Evolutionary conservation across 2,797 vertebrate genomes (phyloP), one percentile per base, ranked within the genome.

Genomic region (Apogon hyalosoma): DNA sequence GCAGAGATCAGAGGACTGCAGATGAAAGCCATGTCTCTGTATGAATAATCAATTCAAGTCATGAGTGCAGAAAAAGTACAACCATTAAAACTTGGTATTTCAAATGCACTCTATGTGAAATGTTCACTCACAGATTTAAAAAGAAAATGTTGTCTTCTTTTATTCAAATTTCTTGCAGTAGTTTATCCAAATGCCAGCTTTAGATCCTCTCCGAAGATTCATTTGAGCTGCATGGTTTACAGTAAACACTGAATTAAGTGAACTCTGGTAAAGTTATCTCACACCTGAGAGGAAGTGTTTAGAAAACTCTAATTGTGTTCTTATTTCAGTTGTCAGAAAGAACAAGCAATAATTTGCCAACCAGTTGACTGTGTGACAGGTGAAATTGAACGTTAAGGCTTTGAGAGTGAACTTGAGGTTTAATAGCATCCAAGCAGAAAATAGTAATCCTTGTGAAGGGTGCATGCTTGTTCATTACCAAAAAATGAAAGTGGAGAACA

Each of bases 371-470:
- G 73, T 62, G 77, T 77, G 76, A 77, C 82, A 65, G 73, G 65
- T 77, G 69, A 83, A 80, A 83, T 67, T 83, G 76, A 88, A 85
- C 61, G 19, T 79, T 80, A 47, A 58, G 62, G 68, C 55, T 75
- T 54, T 42, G 36, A 73, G 47, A 75, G 70, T 49, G 58, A 84
- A 77, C 72, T 72, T 21, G 21, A 76, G 63, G 52, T 83, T 72
- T 82, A 84, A 83, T 88, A 72, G 73, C 79, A 70, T 65, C 61
- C 76, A 59, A 67, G 53, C 65, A 72, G 65, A 85, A 85, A 87
- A 71, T 76, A 60, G 59, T 75, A 70, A 86, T 77, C 65, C 68
- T 38, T 52, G 38, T 41, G 72, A 67, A 58, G 69, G 76, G 73
- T 46, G 53, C 52, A 21, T 47, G 56, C 40, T 57, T 65, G 78